Evolutionary conservation across 1,140 invertebrate genomes (phyloP), one percentile per base, ranked within the genome.

Genomic region (Ditylenchus dipsaci): DNA sequence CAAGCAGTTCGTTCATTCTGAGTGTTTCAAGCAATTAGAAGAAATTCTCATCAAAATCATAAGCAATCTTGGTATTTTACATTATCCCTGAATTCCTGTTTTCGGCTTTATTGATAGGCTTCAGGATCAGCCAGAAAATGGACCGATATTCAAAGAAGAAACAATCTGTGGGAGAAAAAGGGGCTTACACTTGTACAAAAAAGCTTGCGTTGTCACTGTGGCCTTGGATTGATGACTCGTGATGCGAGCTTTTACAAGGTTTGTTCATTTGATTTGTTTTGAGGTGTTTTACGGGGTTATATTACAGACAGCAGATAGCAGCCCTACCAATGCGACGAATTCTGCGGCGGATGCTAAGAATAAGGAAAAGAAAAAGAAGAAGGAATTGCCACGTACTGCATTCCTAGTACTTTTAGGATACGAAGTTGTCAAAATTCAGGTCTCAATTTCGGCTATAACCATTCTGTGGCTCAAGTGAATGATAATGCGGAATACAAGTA

Each of bases 131-230:
- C 67, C 33, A 58, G 67, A 15, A 59, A 59, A 29, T 68, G 67
- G 67, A 68, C 67, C 23, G 67, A 61, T 21, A 53, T 53, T 8
- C 67, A 68, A 29, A 17, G 67, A 21, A 26, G 67, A 8, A 47
- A 68, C 30, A 68, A 68, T 42, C 59, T 68, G 47, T 68, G 67
- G 67, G 67, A 68, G 19, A 68, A 47, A 27, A 68, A 68, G 17
- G 67, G 67, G 0, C 60, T 61, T 30, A 45, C 67, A 8, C 33
- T 68, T 5, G 47, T 68, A 17, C 57, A 60, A 1, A 68, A 68
- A 29, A 49, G 57, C 23, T 68, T 58, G 26, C 59, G 67, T 26
- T 68, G 67, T 45, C 19, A 60, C 29, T 68, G 67, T 29, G 60
- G 59, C 29, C 26, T 53, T 19, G 67, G 67, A 30, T 59, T 59